Base-by-base conservation (phyloP, 92 coral and sea anemone genomes). In the Parazoanthus atlanticus region DNA sequence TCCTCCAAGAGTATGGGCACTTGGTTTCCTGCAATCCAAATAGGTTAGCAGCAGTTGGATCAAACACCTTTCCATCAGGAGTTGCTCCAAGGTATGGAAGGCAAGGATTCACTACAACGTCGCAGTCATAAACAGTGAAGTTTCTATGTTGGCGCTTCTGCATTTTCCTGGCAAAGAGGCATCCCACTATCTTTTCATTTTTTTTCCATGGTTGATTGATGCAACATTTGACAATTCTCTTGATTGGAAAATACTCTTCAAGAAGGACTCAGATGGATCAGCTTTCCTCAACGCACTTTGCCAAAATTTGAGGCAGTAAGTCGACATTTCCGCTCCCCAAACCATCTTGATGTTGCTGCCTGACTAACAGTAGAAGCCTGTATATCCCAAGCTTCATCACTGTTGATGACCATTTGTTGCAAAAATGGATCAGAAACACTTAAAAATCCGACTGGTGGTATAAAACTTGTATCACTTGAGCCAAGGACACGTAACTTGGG, bases 31-130 rank as follows among this genome's bases (percentile, higher is more conserved):
- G 47, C 76, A 93, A 72, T 77, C 94, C 94, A 92, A 86, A 88
- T 32, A 78, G 89, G 32, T 86, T 90, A 43, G 70, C 76, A 58
- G 84, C 83, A 16, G 93, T 89, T 25, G 96, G 94, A 81, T 94
- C 94, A 90, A 90, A 90, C 23, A 90, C 96, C 74, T 94, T 94
- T 26, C 93, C 93, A 92, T 94, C 96, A 21, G 93, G 96, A 46
- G 89, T 76, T 26, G 91, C 94, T 40, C 94, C 96, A 43, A 90
- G 88, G 85, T 84, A 90, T 76, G 96, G 96, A 26, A 65, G 82
- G 79, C 89, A 56, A 38, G 93, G 96, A n/a, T 94, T 89, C 3
- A 92, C 91, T 31, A 90, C 90, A 79, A 94, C 89, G 28, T 93
- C 93, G 65, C 84, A 71, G 86, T 92, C 91, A 88, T 88, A 92